phyloP scores from a whole-genome alignment of 2,888 invertebrate genomes.

The Dyspetes luteomarginatus region DNA sequence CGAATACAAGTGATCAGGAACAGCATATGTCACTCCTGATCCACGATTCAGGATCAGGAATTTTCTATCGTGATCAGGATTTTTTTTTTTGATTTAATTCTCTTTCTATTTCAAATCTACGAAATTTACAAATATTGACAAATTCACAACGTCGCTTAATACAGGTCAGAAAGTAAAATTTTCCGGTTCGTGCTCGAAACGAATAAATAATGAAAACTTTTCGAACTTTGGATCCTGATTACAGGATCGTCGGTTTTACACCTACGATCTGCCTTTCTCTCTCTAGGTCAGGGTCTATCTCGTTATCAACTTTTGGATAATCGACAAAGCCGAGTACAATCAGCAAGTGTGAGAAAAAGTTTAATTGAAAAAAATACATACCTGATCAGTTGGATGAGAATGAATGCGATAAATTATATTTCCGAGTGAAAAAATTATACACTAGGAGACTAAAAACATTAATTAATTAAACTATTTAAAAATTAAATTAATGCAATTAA shows the following conservation, averaged over 20 bases:
- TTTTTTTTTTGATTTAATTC: too few relatives aligned
- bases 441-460: too few relatives aligned
- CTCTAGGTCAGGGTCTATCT: slow-evolving; percentile 52
- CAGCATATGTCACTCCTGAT: too few relatives aligned
- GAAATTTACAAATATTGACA: not conserved
- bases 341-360: not conserved
- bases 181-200: slow-evolving; percentile 45
- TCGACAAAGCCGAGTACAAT: not conserved
- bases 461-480: too few relatives aligned
- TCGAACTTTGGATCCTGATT: slow-evolving; percentile 45
- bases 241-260: slow-evolving; percentile 29
- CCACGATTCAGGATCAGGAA: too few relatives aligned
- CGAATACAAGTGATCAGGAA: too few relatives aligned
- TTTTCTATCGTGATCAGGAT: too few relatives aligned
- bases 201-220: slow-evolving; percentile 47
- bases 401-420: not conserved
- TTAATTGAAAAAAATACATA: slow-evolving; percentile 1
- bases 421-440: not conserved
- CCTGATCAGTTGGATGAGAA: not conserved
- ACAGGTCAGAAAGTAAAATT: not conserved
- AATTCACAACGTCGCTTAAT: not conserved
- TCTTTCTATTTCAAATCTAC: too few relatives aligned
- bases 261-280: slow-evolving; percentile 5
- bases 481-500: too few relatives aligned
- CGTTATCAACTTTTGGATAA: not conserved